Conservation (phyloP, 2,888 invertebrate species). For the Steinernema carpocapsae region DNA sequence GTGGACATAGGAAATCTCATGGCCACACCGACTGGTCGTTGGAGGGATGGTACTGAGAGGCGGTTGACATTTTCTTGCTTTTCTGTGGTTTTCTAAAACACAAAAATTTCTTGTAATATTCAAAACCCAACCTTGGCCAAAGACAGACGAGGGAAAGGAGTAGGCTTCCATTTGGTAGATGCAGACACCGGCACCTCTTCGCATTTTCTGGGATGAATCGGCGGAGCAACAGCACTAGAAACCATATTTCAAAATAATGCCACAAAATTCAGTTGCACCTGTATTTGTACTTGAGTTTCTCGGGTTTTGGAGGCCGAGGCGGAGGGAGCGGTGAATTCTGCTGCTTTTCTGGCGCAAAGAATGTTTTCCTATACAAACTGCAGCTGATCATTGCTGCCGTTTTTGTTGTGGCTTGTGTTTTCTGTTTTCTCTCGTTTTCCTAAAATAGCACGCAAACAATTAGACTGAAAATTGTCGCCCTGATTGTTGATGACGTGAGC, state of each 20-base stretch:
- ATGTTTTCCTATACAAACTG: neutral
- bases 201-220: constrained; percentile 2
- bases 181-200: neutral
- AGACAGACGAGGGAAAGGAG: constrained; percentile 21
- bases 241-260: neutral
- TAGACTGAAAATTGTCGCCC: neutral
- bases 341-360: neutral
- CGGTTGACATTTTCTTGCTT: neutral
- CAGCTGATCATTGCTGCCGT: constrained; percentile 21
- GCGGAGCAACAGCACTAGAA: constrained; percentile 5
- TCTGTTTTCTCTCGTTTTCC: neutral
- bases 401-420: neutral
- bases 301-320: constrained; percentile 17
- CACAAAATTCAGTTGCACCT: neutral
- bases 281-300: constrained; percentile 17
- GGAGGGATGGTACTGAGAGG: neutral
- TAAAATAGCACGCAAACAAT: constrained; percentile 18
- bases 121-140: neutral
- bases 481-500: constrained; percentile 7
- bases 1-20: constrained; percentile 4
- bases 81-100: neutral
- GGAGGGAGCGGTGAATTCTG: neutral
- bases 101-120: neutral
- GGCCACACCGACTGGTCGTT: constrained; percentile 9
- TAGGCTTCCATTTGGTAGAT: constrained; percentile 19